Conservation (phyloP, 1,140 invertebrate genomes). For the Cotesia glomerata region DNA sequence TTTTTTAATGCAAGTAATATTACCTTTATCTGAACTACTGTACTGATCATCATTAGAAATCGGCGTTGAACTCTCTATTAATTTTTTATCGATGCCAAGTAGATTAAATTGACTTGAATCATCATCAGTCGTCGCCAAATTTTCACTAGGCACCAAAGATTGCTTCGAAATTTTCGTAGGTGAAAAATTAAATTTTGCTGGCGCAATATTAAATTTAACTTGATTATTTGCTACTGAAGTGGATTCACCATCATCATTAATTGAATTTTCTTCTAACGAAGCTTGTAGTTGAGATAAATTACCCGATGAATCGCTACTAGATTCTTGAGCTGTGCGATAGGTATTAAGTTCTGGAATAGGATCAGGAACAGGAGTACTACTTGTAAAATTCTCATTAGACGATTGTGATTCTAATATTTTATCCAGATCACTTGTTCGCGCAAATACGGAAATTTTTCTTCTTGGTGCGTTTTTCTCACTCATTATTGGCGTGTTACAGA, state of each 20-base stretch:
- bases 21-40: background rate
- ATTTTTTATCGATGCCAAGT: background rate
- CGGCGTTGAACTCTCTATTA: background rate
- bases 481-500: conserved; percentile 5
- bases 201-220: background rate
- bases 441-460: conserved; percentile 5
- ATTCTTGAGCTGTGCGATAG: background rate
- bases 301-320: conserved; percentile 2
- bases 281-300: background rate
- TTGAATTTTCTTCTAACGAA: background rate
- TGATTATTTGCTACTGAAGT: background rate
- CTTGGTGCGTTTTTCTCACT: conserved; percentile 1
- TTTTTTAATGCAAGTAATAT: background rate
- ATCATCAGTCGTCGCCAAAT: too few species aligned
- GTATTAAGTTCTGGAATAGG: background rate
- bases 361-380: background rate
- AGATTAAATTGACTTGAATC: background rate
- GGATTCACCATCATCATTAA: background rate
- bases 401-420: background rate
- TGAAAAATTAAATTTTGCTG: conserved; percentile 2
- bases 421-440: background rate
- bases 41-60: background rate
- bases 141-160: too few species aligned
- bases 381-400: background rate
- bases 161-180: background rate